Evolutionary conservation across 2,113 vertebrate genomes (phyloP).

Genomic region (Lophochroa leadbeateri): DNA sequence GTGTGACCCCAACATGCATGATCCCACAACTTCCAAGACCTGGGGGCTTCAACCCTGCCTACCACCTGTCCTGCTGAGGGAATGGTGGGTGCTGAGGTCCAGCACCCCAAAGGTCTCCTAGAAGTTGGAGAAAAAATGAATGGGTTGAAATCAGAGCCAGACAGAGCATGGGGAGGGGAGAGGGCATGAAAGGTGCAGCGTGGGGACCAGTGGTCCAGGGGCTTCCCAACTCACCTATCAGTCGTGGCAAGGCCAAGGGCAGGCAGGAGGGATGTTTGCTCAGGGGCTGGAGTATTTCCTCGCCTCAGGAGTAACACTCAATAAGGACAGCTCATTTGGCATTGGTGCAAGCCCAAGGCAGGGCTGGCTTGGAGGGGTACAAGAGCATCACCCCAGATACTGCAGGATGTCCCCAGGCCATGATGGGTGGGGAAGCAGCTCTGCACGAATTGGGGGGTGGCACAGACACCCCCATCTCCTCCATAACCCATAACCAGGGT

Average conservation of each 20-base stretch:
- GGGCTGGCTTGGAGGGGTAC: not conserved
- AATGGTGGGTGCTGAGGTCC: not conserved
- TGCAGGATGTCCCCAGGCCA: not conserved
- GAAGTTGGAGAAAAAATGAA: not conserved
- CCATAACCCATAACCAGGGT: not conserved
- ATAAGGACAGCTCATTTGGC: fast-evolving
- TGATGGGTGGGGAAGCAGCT: not conserved
- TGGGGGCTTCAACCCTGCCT: not conserved
- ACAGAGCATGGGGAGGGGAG: not conserved
- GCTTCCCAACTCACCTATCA: not conserved
- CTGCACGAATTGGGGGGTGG: not conserved
- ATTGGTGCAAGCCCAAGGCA: not conserved
- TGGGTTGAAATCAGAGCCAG: fast-evolving
- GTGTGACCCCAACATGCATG: fast-evolving
- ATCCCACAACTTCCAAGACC: not conserved
- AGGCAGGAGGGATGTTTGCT: not conserved
- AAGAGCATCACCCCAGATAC: not conserved
- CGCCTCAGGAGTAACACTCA: not conserved
- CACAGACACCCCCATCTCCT: not conserved
- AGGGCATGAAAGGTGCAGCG: fast-evolving
- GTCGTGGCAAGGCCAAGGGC: fast-evolving
- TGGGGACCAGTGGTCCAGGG: not conserved
- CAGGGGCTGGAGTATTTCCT: not conserved
- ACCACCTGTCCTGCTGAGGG: not conserved
- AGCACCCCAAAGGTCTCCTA: not conserved